A percentile compares a stretch with the other conserved stretches of the same genome.
phyloP scores from a whole-genome alignment of 2,797 vertebrate genomes.

The Sylvia borin region DNA sequence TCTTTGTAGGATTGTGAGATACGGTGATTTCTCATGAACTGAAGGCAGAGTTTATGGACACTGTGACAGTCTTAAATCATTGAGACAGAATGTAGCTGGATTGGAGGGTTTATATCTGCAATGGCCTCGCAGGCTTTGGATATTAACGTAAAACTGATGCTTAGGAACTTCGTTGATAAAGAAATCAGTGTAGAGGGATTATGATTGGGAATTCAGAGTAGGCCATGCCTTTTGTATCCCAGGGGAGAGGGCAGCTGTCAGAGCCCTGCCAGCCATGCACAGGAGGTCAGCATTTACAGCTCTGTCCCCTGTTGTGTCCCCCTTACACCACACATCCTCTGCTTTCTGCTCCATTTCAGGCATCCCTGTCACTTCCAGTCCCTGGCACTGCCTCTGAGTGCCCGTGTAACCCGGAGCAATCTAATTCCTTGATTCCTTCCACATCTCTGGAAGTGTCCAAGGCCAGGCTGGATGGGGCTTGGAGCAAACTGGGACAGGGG shows the following conservation, averaged over 20 bases:
- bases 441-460: not conserved
- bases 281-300: not conserved
- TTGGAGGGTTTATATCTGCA: not conserved
- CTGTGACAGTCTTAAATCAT: not conserved
- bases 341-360: not conserved
- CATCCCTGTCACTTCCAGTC: not conserved
- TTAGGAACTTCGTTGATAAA: not conserved
- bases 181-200: not conserved
- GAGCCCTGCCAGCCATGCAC: not conserved
- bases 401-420: fast-evolving
- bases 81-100: not conserved
- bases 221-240: not conserved
- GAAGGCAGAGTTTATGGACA: not conserved
- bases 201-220: fast-evolving
- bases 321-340: fast-evolving
- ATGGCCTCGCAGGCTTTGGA: not conserved
- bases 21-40: not conserved
- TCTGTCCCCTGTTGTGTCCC: not conserved
- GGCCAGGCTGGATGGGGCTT: fast-evolving
- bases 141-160: not conserved
- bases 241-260: not conserved
- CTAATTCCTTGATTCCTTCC: not conserved
- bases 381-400: not conserved
- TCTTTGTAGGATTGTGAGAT: not conserved
- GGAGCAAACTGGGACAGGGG: not conserved